Evolutionary conservation across 2,113 vertebrate genomes (phyloP), one percentile per base, ranked within the genome.

Genomic region (Sinocyclocheilus anshuiensis): DNA sequence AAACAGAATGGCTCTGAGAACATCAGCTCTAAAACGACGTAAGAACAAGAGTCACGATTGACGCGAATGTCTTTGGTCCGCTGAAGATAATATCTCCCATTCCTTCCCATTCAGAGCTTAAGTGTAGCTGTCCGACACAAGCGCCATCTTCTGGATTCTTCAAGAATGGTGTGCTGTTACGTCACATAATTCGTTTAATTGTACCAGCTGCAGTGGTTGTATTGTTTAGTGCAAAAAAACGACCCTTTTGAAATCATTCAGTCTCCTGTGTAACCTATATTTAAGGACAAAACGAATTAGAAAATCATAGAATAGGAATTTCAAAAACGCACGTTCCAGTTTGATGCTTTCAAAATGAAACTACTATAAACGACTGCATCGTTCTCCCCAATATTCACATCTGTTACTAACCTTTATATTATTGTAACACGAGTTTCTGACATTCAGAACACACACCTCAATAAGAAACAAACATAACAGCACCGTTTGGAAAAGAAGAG

Each of bases 291-390:
- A 77, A 36, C 9, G 1, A 81, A 42, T 24, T 29, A 29, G 4
- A 71, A 82, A 33, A 82, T 22, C 20, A 53, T 26, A 82, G 4
- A 81, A 48, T 42, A 42, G 42, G 53, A 57, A 45, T n/a, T 42
- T n/a, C 1, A 63, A 75, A 86, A 50, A 76, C 16, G 65, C 61
- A 84, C 29, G 29, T 86, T 88, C 87, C 87, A 88, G 87, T 88
- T 86, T 76, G 78, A 53, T 50, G 63, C 61, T 61, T 86, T 78
- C 76, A 78, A 69, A 88, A 76, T 5, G 45, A 29, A 36, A 85
- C 22, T 45, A 76, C 36, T 63, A 72, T 24, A 74, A 33, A 33
- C 26, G 29, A 53, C 53, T 20, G 53, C 67, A 9, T 33, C 13
- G 39, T 10, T 71, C 29, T 85, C 67, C 45, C 77, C 18, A 33